Evolutionary conservation across 2,797 vertebrate species (phyloP), one percentile per base, ranked within the genome.

Genomic region (Peromyscus attwateri): DNA sequence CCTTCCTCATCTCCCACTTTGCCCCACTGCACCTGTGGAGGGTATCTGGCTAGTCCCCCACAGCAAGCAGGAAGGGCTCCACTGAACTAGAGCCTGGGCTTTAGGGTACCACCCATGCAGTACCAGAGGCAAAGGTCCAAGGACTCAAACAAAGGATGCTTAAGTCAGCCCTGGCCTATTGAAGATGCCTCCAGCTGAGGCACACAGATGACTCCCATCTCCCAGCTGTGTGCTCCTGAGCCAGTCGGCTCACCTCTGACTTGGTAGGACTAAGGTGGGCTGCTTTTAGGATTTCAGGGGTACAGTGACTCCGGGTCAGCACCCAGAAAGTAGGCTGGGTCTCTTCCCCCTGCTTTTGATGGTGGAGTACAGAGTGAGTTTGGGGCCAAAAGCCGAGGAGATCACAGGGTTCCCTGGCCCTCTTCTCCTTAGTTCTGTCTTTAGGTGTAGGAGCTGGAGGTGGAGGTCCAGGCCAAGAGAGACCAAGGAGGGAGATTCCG

Each of bases 301-400:
- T 23, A 25, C 4, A 0, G 19, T 1, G 31, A 82, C 37, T 31
- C n/a, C 0, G 0, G n/a, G 73, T 70, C 1, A 52, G 43, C 4
- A 1, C 49, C 0, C 4, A 49, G 49, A 14, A 73, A 73, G n/a
- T 3, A 27, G 49, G 27, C 57, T 46, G 0, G 11, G 68, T 57
- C 12, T 49, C 75, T 66, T 57, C 13, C 77, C 4, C 87, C 31
- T 52, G 37, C 46, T 73, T 62, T 21, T 25, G 13, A 66, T 70
- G 27, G 49, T 60, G 70, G 29, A 27, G 23, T 21, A 21, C 43
- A 57, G 52, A 68, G 40, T 7, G 46, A 75, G 19, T 71, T 2
- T 37, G 83, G 43, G 70, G 37, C 83, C 73, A 14, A 34, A n/a
- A 52, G 49, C 14, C 70, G 27, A 79, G 60, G 64, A n/a, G 4